Percentiles rank a stretch among this genome's conserved stretches.
These are phyloP conservation scores for Tetanocera ferruginea DNA, from an alignment of 2,888 invertebrate genomes.

Conservation along the genomic window DNA sequence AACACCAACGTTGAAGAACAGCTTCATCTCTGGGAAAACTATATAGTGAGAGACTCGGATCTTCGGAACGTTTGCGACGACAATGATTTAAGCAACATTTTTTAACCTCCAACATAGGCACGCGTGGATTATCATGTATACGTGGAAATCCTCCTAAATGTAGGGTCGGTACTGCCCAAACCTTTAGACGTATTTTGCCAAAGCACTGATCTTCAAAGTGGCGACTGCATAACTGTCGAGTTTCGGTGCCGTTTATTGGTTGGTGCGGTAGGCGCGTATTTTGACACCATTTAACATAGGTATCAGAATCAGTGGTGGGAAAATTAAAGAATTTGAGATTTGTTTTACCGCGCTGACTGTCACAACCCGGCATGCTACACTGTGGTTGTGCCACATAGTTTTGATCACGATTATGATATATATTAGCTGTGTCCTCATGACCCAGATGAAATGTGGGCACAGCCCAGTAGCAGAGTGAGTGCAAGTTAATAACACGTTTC, in stretches of 20 bases:
- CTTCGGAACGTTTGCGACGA: constrained; percentile 62
- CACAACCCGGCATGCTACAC: constrained; percentile 65
- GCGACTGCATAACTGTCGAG: constrained; percentile 62
- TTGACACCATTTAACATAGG: constrained; percentile 64
- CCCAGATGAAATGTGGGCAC: constrained; percentile 65
- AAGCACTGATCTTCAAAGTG: constrained; percentile 65
- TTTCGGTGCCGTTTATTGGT: constrained; percentile 62
- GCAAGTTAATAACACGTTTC: constrained; percentile 64
- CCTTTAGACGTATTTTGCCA: constrained; percentile 63
- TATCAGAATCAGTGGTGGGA: constrained; percentile 60
- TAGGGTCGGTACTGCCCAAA: constrained; percentile 64
- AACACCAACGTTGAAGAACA: constrained; percentile 62
- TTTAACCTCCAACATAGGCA: constrained; percentile 62
- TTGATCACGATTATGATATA: constrained; percentile 65
- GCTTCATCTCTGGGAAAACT: constrained; percentile 63
- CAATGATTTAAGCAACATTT: constrained; percentile 63
- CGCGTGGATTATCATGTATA: constrained; percentile 62
- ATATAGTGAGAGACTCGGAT: constrained; percentile 63
- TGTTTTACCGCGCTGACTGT: constrained; percentile 62
- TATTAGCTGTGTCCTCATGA: constrained; percentile 64
- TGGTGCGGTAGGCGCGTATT: constrained; percentile 63
- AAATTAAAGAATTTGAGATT: constrained; percentile 65
- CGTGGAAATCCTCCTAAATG: constrained; percentile 62
- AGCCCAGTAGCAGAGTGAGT: constrained; percentile 65
- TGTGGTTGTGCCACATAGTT: constrained; percentile 53